phyloP scores from a whole-genome alignment of 2,113 vertebrate genomes.

The Microcebus griseorufus region DNA sequence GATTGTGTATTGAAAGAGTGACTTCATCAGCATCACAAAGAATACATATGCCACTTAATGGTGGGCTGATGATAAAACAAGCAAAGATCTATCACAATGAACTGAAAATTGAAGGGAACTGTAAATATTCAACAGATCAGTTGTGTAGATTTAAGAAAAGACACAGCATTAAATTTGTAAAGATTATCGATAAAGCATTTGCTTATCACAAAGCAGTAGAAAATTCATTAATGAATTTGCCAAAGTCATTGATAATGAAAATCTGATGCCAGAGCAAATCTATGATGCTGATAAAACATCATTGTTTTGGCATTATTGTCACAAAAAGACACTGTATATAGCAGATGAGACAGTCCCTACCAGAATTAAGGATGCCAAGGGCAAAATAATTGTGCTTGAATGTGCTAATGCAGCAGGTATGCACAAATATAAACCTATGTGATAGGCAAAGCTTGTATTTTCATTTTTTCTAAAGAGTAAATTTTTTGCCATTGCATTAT shows the following conservation, averaged over 20 bases:
- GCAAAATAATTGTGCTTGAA: neutral
- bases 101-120: neutral
- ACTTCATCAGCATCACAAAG: neutral
- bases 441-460: neutral
- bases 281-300: neutral
- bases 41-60: neutral
- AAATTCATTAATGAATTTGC: neutral
- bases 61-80: neutral
- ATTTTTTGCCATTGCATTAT: too few relatives aligned
- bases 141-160: neutral
- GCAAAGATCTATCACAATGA: neutral
- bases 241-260: neutral
- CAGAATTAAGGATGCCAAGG: neutral
- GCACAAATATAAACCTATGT: neutral
- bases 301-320: neutral
- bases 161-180: neutral
- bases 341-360: neutral
- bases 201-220: neutral
- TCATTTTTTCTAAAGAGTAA: neutral
- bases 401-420: neutral
- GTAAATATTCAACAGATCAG: neutral
- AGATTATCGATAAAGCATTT: neutral
- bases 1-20: neutral
- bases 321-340: neutral
- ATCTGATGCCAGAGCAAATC: neutral